phyloP scores from a whole-genome alignment of 2,113 vertebrate genomes.

The Pangasianodon hypophthalmus region DNA sequence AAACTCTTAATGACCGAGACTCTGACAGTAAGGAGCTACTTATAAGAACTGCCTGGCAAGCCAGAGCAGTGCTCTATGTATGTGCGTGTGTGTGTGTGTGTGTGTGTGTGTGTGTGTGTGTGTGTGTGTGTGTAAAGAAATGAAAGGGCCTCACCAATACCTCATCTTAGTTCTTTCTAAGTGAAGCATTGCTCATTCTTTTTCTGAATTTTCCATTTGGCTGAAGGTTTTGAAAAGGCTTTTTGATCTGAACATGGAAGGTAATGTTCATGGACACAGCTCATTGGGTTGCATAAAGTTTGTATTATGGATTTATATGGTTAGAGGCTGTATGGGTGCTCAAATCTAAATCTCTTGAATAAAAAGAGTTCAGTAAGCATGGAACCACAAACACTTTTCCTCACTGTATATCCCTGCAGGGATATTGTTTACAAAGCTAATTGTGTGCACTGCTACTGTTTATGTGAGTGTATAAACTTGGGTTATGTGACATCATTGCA shows the following conservation, averaged over 20 bases:
- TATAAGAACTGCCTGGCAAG: slow-evolving; percentile 2
- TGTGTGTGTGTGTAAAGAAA: slow-evolving; percentile 20
- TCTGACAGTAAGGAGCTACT: slow-evolving; percentile 66
- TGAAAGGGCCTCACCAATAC: not conserved
- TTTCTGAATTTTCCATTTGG: slow-evolving; percentile 28
- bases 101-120: slow-evolving; percentile 20
- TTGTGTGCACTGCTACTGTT: slow-evolving; percentile 9
- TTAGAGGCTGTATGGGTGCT: slow-evolving; percentile 28
- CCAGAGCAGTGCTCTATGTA: not conserved
- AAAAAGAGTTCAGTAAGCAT: slow-evolving; percentile 26
- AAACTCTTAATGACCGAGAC: slow-evolving; percentile 63
- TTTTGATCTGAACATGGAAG: slow-evolving; percentile 32
- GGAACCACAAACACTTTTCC: slow-evolving; percentile 46
- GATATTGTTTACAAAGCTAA: slow-evolving; percentile 26
- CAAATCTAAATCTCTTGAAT: slow-evolving; percentile 21
- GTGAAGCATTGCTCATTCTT: not conserved
- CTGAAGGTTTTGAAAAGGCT: not conserved
- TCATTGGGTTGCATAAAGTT: slow-evolving; percentile 31
- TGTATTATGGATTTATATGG: slow-evolving; percentile 39
- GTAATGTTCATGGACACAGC: slow-evolving; percentile 23
- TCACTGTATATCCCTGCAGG: slow-evolving; percentile 29
- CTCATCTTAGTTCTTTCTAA: slow-evolving; percentile 1
- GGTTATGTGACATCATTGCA: slow-evolving; percentile 23
- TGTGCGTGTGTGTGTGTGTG: slow-evolving; percentile 15
- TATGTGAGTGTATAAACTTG: not conserved